Evolutionary conservation across 2,797 vertebrate genomes (phyloP).

Genomic region (Psittacula echo): DNA sequence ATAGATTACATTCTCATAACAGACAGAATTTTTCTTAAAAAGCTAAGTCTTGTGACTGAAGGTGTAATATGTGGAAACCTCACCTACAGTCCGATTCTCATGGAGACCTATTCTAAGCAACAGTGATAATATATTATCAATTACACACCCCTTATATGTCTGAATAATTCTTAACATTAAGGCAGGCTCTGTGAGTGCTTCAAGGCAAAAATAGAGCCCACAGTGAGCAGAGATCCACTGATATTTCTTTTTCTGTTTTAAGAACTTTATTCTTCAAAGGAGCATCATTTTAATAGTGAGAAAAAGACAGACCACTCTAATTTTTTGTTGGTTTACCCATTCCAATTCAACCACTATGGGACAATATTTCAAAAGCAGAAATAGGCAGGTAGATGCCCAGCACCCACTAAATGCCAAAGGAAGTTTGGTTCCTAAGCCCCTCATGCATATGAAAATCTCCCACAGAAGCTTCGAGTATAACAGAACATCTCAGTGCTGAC

Average conservation of each 20-base stretch:
- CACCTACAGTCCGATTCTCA: background rate
- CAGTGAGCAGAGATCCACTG: background rate
- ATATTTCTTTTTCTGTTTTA: slow-evolving; percentile 17
- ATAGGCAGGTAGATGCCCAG: slow-evolving; percentile 5
- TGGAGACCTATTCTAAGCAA: background rate
- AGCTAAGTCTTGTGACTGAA: background rate
- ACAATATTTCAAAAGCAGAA: slow-evolving; percentile 36
- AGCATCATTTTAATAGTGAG: background rate
- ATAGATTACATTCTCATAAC: background rate
- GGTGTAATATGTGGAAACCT: background rate
- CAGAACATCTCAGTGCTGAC: background rate
- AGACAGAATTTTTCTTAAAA: slow-evolving; percentile 25
- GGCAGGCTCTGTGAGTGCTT: background rate
- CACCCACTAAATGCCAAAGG: background rate
- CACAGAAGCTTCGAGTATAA: background rate
- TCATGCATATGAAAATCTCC: slow-evolving; percentile 18
- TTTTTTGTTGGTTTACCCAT: slow-evolving; percentile 3
- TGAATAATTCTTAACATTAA: slow-evolving; percentile 24
- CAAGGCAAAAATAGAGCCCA: background rate
- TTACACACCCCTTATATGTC: background rate
- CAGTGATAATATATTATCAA: background rate
- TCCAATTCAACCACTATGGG: background rate
- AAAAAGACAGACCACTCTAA: background rate
- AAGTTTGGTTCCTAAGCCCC: background rate
- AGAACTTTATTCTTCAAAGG: slow-evolving; percentile 36